Evolutionary conservation across 2,797 vertebrate genomes (phyloP).

Genomic region (Esox lucius): DNA sequence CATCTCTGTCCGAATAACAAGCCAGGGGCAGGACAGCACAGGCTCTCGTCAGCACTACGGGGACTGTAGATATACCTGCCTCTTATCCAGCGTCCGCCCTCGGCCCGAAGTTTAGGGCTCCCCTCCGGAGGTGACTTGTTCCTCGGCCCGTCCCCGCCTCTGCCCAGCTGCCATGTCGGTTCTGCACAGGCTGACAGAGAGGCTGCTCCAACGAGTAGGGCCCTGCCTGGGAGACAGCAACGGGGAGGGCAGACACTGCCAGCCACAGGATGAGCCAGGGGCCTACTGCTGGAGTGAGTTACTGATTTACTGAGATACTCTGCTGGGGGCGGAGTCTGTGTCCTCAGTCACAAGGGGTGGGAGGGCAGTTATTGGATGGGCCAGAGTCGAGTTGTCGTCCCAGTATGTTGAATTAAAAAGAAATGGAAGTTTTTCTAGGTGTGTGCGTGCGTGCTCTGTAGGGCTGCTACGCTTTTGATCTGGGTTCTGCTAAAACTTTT

Average conservation of each 20-base stretch:
- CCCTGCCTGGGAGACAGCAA: constrained; percentile 64
- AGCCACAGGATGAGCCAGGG: constrained; percentile 71
- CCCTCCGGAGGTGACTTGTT: not conserved
- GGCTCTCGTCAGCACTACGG: not conserved
- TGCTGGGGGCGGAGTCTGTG: constrained; percentile 41
- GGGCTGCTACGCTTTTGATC: not conserved
- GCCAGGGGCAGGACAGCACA: constrained; percentile 23
- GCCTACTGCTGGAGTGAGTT: constrained; percentile 72
- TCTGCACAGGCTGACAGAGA: constrained; percentile 74
- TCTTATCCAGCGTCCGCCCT: not conserved
- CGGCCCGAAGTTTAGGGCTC: constrained; percentile 12
- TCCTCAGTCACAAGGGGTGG: constrained; percentile 6
- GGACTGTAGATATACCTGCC: not conserved
- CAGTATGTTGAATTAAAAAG: too few relatives aligned
- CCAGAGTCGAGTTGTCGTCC: not conserved
- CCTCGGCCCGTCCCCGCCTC: constrained; percentile 36
- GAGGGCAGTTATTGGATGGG: constrained; percentile 25
- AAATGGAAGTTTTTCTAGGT: too few relatives aligned
- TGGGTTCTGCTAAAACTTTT: not conserved
- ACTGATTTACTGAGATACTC: constrained; percentile 32
- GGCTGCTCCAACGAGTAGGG: constrained; percentile 71
- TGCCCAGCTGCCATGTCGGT: constrained; percentile 65
- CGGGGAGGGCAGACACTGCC: constrained; percentile 59
- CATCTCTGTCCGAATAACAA: constrained; percentile 32
- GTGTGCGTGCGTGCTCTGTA: too few relatives aligned